Percentiles rank a stretch among this genome's conserved stretches.
Conservation (phyloP, 2,113 vertebrate genomes). For the Brachyistius frenatus region DNA sequence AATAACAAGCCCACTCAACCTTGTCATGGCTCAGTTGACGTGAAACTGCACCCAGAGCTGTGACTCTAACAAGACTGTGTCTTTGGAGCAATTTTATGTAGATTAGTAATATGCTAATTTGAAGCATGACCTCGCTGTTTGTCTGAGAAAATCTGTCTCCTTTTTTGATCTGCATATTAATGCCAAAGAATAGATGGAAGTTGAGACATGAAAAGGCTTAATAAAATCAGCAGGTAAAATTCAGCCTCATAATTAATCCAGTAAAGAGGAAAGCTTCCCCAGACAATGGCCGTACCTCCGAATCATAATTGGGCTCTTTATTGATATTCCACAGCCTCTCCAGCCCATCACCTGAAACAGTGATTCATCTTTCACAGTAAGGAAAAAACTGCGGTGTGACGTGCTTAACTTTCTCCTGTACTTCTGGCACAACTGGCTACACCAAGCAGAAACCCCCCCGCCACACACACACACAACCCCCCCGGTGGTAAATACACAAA, state of each 20-base stretch:
- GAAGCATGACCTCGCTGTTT: conserved; percentile 80
- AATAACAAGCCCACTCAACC: conserved; percentile 74
- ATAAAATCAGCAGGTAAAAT: conserved; percentile 82
- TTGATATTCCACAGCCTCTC: conserved; percentile 76
- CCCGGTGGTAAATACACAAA: conserved; percentile 65
- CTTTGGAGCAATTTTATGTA: conserved; percentile 80
- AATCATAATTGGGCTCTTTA: conserved; percentile 77
- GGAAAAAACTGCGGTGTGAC: not conserved
- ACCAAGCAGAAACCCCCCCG: conserved; percentile 26
- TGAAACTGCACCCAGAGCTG: conserved; percentile 63
- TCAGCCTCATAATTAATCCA: conserved; percentile 77
- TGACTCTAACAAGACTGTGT: conserved; percentile 73
- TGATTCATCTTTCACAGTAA: conserved; percentile 68
- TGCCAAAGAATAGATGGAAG: conserved; percentile 77
- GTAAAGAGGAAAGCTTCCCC: conserved; percentile 64
- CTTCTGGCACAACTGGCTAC: conserved; percentile 27
- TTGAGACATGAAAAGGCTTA: conserved; percentile 79
- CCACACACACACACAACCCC: not conserved
- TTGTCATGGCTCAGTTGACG: conserved; percentile 60
- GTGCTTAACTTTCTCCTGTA: conserved; percentile 41
- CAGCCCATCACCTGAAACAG: conserved; percentile 61
- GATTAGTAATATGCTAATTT: conserved; percentile 82
- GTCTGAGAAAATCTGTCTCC: conserved; percentile 71
- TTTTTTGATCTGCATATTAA: conserved; percentile 84
- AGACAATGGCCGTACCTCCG: conserved; percentile 72